These are phyloP conservation scores for Netelia melanura DNA, from an alignment of 2,888 invertebrate species.

Conservation along the genomic window DNA sequence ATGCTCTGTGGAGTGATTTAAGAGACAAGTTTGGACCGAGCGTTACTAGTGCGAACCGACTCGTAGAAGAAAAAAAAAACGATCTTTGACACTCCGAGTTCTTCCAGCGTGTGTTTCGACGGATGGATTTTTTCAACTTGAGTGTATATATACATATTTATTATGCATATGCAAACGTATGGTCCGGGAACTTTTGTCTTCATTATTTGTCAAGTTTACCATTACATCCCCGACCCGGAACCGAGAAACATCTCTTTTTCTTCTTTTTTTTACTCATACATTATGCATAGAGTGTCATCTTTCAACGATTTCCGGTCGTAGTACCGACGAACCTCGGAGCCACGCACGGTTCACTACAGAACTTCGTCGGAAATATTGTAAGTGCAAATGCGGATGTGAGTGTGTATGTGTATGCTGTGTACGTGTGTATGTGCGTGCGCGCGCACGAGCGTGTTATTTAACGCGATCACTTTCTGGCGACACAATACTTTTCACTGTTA, in stretches of 20 bases:
- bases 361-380: constrained; percentile 23
- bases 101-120: constrained; percentile 40
- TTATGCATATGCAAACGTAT: constrained; percentile 13
- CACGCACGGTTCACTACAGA: constrained; percentile 5
- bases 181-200: constrained; percentile 26
- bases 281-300: constrained; percentile 44
- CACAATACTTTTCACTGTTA: not conserved
- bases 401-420: constrained; percentile 9
- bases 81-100: constrained; percentile 44
- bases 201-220: constrained; percentile 26
- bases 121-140: constrained; percentile 22
- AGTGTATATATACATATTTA: not conserved
- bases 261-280: constrained; percentile 19
- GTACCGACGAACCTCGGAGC: not conserved
- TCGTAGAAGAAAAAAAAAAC: not conserved
- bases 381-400: constrained; percentile 8
- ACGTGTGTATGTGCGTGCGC: too few species aligned
- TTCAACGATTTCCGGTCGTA: constrained; percentile 52
- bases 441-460: not conserved
- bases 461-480: not conserved
- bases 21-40: too few species aligned
- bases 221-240: constrained; percentile 27
- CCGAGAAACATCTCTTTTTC: constrained; percentile 34
- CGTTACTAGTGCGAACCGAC: constrained; percentile 7
- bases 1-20: not conserved